Base-by-base conservation (phyloP, 92 coral and sea anemone species). In the Plumapathes pennacea region DNA sequence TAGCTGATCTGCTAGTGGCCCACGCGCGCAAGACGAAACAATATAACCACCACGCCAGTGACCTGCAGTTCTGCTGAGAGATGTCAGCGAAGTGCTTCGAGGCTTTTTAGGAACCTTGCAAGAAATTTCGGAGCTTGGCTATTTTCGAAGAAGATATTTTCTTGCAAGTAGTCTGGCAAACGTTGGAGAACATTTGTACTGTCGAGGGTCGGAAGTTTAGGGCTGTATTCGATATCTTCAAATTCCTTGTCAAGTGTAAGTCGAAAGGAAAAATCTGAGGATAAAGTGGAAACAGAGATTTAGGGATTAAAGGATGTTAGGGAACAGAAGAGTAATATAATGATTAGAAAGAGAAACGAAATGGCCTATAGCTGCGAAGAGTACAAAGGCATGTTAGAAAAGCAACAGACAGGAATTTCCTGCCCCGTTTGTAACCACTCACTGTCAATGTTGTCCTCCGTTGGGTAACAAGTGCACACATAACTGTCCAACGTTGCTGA, bases 141-240 rank as follows among this genome's bases (percentile, higher is more conserved):
- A 7, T 74, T 28, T 17, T 38, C 60, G 52, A 92, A 92, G 51
- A 80, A 88, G 22, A 92, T 84, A 50, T 77, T 83, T 31, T 92
- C 94, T 32, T 67, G 72, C 17, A 92, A 64, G 30, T 84, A 81
- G 18, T 63, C 62, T 3, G 98, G 96, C 41, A 88, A 46, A 26
- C 66, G 38, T 26, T 46, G 46, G 36, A 76, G 49, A 43, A 57
- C 25, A 7, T 63, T 66, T 17, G 74, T 82, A 3, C 77, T 53
- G 0, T 76, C 79, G 1, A 82, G 89, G 27, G 75, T 79, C 38
- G 41, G 47, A 4, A 74, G 75, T 49, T 56, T 64, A 8, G 96
- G 96, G 57, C 84, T 71, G 78, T 89, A 92, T 36, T 92, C 98
- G 39, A 89, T 41, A 49, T 92, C 98, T 8, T 85, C 96, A 29